These are phyloP conservation scores for Pseudococcus longispinus DNA, from an alignment of 2,888 invertebrate genomes.

Conservation along the genomic window DNA sequence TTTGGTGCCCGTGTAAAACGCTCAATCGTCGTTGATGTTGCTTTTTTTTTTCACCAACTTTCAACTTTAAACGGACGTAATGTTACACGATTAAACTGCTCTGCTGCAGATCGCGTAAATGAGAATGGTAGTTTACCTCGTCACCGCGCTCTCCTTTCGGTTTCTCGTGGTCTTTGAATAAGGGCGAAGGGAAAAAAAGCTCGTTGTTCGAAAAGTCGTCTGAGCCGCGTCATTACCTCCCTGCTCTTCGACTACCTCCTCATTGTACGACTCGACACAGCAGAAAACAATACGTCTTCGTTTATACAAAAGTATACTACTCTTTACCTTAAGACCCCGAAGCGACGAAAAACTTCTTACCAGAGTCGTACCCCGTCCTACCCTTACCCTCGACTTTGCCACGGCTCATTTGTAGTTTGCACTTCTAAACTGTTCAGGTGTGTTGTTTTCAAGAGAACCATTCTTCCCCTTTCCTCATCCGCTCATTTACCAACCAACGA, in stretches of 20 bases:
- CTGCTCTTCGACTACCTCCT: not conserved
- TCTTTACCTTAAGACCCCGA: not conserved
- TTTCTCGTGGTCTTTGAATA: not conserved
- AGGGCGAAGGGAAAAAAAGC: not conserved
- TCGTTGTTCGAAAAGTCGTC: not conserved
- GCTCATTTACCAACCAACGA: not conserved
- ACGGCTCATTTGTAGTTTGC: not conserved
- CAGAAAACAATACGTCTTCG: constrained; percentile 19
- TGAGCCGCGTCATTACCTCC: not conserved
- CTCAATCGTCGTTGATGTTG: not conserved
- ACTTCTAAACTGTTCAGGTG: constrained; percentile 5
- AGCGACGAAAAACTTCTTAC: not conserved
- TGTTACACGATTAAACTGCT: constrained; percentile 1
- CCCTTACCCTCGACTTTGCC: not conserved
- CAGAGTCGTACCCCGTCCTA: not conserved
- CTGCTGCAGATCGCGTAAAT: not conserved
- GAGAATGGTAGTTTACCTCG: not conserved
- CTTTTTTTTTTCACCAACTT: constrained; percentile 6
- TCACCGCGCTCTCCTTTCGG: not conserved
- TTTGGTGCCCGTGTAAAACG: not conserved
- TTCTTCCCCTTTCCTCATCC: not conserved
- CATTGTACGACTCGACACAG: not conserved
- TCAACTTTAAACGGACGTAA: not conserved
- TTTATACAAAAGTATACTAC: not conserved
- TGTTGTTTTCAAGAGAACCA: not conserved